Percentiles rank a stretch among this genome's conserved stretches.
These are phyloP conservation scores for Turritopsis dohrnii DNA, from an alignment of 30 jellyfish, hydroid and myxozoan species.

Conservation along the genomic window DNA sequence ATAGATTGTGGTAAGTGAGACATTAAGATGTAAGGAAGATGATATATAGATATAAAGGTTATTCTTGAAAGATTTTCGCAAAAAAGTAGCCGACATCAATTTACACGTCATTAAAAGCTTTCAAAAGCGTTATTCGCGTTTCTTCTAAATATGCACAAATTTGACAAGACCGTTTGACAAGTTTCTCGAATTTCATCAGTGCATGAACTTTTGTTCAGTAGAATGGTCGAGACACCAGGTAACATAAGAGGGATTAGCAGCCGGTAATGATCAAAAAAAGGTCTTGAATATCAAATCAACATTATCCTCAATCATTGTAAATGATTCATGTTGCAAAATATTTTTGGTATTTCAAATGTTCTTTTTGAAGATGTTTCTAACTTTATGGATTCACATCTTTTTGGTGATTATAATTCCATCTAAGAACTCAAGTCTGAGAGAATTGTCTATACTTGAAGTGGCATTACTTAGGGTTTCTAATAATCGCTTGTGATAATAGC, in stretches of 20 bases:
- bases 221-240: neutral
- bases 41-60: neutral
- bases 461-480: neutral
- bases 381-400: neutral
- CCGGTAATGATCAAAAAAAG: too few species aligned
- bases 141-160: neutral
- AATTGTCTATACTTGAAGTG: neutral
- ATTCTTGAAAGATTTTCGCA: neutral
- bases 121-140: neutral
- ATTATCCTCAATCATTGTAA: too few species aligned
- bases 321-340: too few species aligned
- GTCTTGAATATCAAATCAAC: too few species aligned
- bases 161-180: neutral
- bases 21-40: too few species aligned
- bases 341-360: neutral
- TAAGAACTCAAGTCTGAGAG: neutral
- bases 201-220: neutral
- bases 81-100: neutral
- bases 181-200: neutral
- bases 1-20: too few species aligned
- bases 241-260: neutral
- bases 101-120: neutral
- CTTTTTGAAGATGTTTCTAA: neutral
- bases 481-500: neutral
- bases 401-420: neutral